Conservation (phyloP, 1,140 invertebrate species). For the Arctopsyche grandis region DNA sequence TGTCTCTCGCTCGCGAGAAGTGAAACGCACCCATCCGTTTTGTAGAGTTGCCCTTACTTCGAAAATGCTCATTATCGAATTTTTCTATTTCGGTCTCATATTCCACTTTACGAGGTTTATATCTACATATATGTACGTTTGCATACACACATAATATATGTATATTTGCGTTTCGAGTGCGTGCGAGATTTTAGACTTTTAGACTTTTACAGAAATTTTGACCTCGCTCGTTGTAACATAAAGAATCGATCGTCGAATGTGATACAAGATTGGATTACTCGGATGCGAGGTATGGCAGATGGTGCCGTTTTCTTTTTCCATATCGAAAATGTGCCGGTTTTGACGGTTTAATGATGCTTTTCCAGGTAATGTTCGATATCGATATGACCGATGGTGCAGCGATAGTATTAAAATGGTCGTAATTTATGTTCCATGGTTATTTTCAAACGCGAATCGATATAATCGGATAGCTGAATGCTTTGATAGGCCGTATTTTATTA, state of each 20-base stretch:
- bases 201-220: background rate
- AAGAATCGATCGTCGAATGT: too few species aligned
- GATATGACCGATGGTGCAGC: too few species aligned
- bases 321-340: too few species aligned
- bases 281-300: too few species aligned
- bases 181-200: background rate
- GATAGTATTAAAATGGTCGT: background rate
- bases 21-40: background rate
- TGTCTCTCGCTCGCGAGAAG: background rate
- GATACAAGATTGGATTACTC: too few species aligned
- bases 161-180: conserved; percentile 4
- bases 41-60: background rate
- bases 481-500: too few species aligned
- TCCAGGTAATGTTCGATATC: too few species aligned
- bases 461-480: background rate
- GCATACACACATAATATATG: background rate
- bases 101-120: too few species aligned
- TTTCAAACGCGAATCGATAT: background rate
- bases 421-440: background rate
- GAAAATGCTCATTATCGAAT: conserved; percentile 9
- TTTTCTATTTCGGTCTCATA: conserved; percentile 4
- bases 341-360: too few species aligned
- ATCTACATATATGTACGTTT: too few species aligned
- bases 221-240: background rate
- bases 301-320: too few species aligned